Evolutionary conservation across 2,113 vertebrate species (phyloP), one percentile per base, ranked within the genome.

Genomic region (Cyprinodon brontotheroides): DNA sequence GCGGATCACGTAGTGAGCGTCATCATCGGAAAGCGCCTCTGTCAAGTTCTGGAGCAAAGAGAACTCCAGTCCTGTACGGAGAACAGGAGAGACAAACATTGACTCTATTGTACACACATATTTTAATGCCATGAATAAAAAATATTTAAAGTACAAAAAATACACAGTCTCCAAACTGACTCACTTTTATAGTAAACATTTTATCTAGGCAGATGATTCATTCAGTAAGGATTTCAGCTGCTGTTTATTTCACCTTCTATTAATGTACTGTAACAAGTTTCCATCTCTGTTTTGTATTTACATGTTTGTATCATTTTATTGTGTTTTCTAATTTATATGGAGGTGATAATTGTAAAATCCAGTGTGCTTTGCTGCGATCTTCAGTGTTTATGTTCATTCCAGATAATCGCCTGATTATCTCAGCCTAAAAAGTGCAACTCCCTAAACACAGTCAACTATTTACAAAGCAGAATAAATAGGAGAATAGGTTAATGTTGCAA

Each of bases 1-100:
- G 81, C 95, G 95, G 87, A 99, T 89, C 76, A 97, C 92, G 22
- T 96, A 96, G 63, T 96, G 95, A 66, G 90, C 89, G 6, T 96
- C 94, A 1, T 97, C 94, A 17, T 90, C 81, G 0, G 89, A 78
- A 68, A 95, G 78, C 79, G 95, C 94, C 20, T 93, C 90, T 20
- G 96, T 97, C 81, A 98, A 93, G 72, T 98, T 96, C 81, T 95
- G 96, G 81, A 99, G 87, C 75, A 98, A 85, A 11, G 94, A 91
- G 85, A 98, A 96, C 88, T 99, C 97, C 69, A 95, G 94, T 67
- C 96, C 98, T 99, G 85, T 38, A 45, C 29, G 29, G 29, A 29
- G 29, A 29, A 12, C 87, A 2, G 9, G 12, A 72, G 7, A 75
- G 3, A 64, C 22, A 73, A 4, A 61, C n/a, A 15, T 41, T 73